Percentiles rank a stretch among this genome's conserved stretches.
Evolutionary conservation across 2,888 invertebrate genomes (phyloP).

Genomic region (Muschampia plurimacula): DNA sequence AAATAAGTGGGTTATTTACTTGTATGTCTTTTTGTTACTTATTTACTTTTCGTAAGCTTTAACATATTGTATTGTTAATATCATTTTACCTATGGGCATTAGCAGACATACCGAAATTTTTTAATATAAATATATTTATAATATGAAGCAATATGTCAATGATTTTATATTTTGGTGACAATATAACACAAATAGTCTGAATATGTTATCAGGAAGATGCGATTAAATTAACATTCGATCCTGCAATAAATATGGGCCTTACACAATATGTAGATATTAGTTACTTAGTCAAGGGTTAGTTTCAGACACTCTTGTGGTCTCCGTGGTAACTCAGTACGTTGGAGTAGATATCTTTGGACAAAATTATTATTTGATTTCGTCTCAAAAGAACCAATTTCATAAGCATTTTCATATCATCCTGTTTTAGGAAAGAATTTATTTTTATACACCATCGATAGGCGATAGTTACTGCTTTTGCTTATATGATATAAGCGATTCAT

Average conservation of each 20-base stretch:
- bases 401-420: conserved; percentile 31
- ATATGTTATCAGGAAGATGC: too few species aligned
- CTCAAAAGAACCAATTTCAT: conserved; percentile 23
- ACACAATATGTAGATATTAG: conserved; percentile 1
- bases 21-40: too few species aligned
- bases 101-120: too few species aligned
- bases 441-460: conserved; percentile 21
- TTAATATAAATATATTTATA: not conserved
- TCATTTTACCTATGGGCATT: too few species aligned
- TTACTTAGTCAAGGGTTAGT: not conserved
- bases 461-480: conserved; percentile 14
- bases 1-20: too few species aligned
- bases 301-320: not conserved
- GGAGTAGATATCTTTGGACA: not conserved
- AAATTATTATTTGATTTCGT: not conserved
- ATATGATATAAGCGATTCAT: not conserved
- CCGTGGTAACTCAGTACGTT: not conserved
- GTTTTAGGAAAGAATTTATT: conserved; percentile 19
- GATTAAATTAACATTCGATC: not conserved
- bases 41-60: too few species aligned
- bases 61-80: too few species aligned
- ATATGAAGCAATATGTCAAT: not conserved
- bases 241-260: conserved; percentile 14
- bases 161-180: not conserved
- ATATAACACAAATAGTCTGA: not conserved